Base-by-base conservation (phyloP, 2,113 vertebrate genomes). In the Anhinga rufa region DNA sequence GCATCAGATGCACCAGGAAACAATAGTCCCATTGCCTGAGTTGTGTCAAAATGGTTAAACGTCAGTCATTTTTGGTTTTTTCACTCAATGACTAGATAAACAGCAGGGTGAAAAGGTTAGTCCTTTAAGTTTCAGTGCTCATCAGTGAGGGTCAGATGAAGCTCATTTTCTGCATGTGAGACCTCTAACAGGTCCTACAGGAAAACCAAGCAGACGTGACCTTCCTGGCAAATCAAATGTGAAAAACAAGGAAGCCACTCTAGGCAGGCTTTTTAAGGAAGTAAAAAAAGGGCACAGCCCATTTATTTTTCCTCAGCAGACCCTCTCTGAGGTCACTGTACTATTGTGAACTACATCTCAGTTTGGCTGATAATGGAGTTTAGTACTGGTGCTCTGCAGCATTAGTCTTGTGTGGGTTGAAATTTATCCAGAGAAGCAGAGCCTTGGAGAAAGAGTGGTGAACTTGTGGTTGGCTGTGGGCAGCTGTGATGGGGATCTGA, bases 261-360 rank as follows among this genome's bases (percentile, higher is more conserved):
- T 9, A 25, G 70, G 44, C 52, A 85, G 65, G 78, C 66, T 91
- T 89, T 86, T 82, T 76, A 69, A 90, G 96, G 93, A 97, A 96
- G 87, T 14, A 91, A 71, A 68, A 76, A 91, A 87, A 58, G 38
- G 84, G 78, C 82, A 80, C 75, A 70, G 85, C 87, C 77, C 62
- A 4, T 74, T 95, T 90, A 65, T 76, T 90, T 96, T 95, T 54
- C 78, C 82, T 77, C 82, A 61, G 89, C 78, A 87, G 66, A 72
- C 79, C 69, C 9, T 82, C 51, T 91, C 70, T 90, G 86, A 94
- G 84, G 91, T 95, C 89, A 92, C 14, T 85, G 55, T n/a, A 31
- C 70, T 86, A 5, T 48, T 91, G 65, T 87, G 68, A 92, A 92
- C 69, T 64, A 24, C 61, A 44, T 36, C 83, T 86, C 65, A 29